phyloP scores from a whole-genome alignment of 2,888 invertebrate genomes.

The Rhagonycha fulva region DNA sequence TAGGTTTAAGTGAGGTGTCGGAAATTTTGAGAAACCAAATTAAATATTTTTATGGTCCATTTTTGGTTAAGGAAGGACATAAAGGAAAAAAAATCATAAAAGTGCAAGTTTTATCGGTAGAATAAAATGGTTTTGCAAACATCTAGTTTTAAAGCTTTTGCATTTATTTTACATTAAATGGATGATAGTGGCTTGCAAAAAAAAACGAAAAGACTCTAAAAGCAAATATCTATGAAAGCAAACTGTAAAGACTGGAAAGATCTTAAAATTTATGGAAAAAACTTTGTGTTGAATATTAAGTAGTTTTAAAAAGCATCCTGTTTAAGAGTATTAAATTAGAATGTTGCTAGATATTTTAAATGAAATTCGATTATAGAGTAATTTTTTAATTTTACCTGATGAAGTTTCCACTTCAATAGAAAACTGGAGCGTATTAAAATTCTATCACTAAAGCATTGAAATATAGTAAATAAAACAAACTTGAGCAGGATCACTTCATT shows the following conservation, averaged over 20 bases:
- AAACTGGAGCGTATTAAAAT: background rate
- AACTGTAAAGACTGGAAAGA: background rate
- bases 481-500: background rate
- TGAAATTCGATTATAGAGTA: background rate
- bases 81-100: background rate
- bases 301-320: background rate
- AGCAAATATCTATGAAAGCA: constrained; percentile 1
- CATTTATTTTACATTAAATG: constrained; percentile 3
- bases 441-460: background rate
- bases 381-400: background rate
- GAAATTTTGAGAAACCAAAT: background rate
- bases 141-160: constrained; percentile 1
- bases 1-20: background rate
- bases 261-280: constrained; percentile 3
- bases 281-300: background rate
- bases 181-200: background rate
- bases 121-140: background rate
- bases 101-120: background rate
- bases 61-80: background rate
- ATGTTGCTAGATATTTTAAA: background rate
- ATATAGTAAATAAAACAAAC: constrained; percentile 3
- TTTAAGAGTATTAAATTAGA: background rate
- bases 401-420: background rate
- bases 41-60: background rate
- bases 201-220: constrained; percentile 1